Conservation (phyloP, 2,113 vertebrate species). For the Dipodomys stephensi region DNA sequence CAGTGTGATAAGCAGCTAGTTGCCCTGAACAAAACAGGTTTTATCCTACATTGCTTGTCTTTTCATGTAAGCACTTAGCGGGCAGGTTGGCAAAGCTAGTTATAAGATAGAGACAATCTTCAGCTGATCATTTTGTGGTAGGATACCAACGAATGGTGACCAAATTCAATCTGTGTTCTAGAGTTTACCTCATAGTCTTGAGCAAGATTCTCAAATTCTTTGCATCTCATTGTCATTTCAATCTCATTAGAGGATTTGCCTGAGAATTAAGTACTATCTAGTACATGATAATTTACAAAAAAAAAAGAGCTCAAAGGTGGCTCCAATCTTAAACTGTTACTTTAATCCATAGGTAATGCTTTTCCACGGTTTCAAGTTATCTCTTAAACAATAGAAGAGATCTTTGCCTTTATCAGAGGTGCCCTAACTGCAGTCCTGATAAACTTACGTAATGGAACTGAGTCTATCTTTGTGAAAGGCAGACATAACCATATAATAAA, state of each 20-base stretch:
- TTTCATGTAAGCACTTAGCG: not conserved
- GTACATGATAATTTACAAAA: not conserved
- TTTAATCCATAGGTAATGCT: not conserved
- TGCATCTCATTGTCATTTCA: not conserved
- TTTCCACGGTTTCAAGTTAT: not conserved
- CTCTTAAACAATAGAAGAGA: not conserved
- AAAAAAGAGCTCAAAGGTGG: not conserved
- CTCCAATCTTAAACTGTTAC: not conserved
- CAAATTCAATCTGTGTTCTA: not conserved
- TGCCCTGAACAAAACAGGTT: not conserved
- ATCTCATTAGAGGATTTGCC: not conserved
- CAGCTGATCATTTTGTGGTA: not conserved
- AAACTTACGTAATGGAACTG: not conserved
- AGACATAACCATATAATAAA: not conserved
- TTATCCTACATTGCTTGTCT: not conserved
- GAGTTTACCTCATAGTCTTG: not conserved
- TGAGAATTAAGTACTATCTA: not conserved
- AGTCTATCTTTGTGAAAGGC: constrained; percentile 19
- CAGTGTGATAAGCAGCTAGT: not conserved
- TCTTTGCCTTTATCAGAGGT: not conserved
- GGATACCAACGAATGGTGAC: not conserved
- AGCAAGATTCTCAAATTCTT: not conserved
- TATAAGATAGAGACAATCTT: constrained; percentile 23
- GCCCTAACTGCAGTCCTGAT: not conserved
- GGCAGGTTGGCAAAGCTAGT: not conserved